Evolutionary conservation across 2,113 vertebrate species (phyloP).

Genomic region (Eptesicus fuscus): DNA sequence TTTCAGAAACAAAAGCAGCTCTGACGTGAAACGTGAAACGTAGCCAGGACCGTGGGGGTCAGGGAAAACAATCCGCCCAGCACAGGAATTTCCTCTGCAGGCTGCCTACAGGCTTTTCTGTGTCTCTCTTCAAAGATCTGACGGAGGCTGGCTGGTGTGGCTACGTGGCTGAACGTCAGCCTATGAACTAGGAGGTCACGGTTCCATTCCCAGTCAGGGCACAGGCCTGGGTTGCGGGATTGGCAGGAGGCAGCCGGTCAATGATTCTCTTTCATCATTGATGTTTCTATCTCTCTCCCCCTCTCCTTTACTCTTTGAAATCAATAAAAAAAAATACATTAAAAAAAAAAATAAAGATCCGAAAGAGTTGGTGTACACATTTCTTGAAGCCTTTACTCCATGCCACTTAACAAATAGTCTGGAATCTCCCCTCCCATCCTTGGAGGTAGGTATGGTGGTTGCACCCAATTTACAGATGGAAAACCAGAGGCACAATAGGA

Average conservation of each 20-base stretch:
- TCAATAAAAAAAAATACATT: no score
- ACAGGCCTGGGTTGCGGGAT: no score
- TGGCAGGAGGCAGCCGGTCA: no score
- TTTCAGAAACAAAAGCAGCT: background rate
- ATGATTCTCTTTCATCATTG: no score
- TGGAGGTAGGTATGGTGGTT: background rate
- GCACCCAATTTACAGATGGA: background rate
- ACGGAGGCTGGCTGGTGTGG: no score
- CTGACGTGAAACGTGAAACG: background rate
- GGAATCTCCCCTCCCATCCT: background rate
- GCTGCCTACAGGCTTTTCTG: background rate
- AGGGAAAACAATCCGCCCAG: slow-evolving; percentile 14
- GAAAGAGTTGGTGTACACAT: background rate
- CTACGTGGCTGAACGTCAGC: no score
- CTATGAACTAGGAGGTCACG: no score
- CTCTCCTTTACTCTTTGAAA: no score
- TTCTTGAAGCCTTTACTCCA: background rate
- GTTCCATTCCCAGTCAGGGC: no score
- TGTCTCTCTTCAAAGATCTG: background rate
- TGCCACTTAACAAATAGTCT: background rate
- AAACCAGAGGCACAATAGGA: background rate
- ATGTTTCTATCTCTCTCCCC: no score
- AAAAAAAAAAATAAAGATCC: background rate
- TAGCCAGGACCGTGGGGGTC: background rate
- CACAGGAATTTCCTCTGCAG: slow-evolving; percentile 17